Base-by-base conservation (phyloP, 2,113 vertebrate species). In the Desmodus rotundus region DNA sequence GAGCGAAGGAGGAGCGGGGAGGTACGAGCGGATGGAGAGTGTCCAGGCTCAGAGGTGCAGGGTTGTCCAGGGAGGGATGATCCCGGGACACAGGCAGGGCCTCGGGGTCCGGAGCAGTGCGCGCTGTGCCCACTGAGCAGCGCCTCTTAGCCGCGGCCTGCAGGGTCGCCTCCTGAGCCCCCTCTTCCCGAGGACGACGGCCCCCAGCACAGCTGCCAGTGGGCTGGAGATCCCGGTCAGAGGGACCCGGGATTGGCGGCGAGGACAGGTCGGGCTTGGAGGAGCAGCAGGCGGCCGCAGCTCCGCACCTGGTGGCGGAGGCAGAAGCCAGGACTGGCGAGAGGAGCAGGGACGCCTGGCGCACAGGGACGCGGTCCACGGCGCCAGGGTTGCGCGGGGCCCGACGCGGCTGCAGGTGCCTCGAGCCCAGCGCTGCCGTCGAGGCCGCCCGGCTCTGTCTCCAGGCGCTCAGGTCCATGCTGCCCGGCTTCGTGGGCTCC, bases 251-350 rank as follows among this genome's bases (percentile, higher is more conserved):
- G 4, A 5, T 43, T 43, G 43, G 16, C 1, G 3, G 19, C 19
- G 0, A 2, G 10, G 22, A 15, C 16, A 2, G 16, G 4, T 19
- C 2, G 0, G 63, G 19, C 8, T 56, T 24, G 2, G 1, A 16
- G 26, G 20, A n/a, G 6, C 17, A 36, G 19, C 14, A 0, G 15
- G n/a, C 0, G 0, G 22, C 5, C 0, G 24, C 15, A 5, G 1
- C 31, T 1, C 2, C 6, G 19, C 13, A 0, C 3, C 47, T 56
- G 8, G 17, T 11, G 0, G 63, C 17, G 0, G 47, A 26, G 36
- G 4, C 17, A 20, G 89, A 10, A 22, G 0, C 7, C 11, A 7
- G 26, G 36, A 22, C 31, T 14, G 2, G 31, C 15, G 1, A 28
- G 45, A 13, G 22, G 10, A 22, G 10, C 36, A 8, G 36, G n/a